Conservation (phyloP, 2,113 vertebrate genomes). For the Piaya cayana region DNA sequence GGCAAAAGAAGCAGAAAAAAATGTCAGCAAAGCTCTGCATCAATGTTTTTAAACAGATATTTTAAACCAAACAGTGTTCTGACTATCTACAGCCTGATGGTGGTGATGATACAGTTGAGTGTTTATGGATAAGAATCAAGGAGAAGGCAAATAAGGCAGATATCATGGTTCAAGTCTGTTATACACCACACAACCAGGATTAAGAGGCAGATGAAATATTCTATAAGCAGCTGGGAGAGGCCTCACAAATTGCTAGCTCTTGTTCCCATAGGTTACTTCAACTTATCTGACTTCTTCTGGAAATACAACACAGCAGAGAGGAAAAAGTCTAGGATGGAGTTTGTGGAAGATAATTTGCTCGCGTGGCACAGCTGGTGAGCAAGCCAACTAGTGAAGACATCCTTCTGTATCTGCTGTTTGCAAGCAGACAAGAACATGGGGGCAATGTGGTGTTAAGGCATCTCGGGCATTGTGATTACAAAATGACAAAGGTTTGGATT, state of each 20-base stretch:
- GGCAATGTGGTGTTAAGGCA: neutral
- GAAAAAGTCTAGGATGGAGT: neutral
- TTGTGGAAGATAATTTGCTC: neutral
- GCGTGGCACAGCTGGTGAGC: neutral
- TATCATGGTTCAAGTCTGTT: neutral
- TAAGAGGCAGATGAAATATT: neutral
- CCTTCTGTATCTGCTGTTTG: neutral
- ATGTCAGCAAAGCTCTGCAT: neutral
- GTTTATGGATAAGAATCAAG: neutral
- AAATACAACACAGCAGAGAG: neutral
- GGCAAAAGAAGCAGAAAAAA: neutral
- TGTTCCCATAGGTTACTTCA: neutral
- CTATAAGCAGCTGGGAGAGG: neutral
- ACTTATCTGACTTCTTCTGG: neutral
- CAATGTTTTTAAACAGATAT: neutral
- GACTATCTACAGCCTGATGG: neutral
- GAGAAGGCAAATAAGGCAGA: neutral
- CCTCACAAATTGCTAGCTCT: neutral
- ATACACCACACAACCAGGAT: neutral
- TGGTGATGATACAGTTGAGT: neutral
- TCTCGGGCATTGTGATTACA: neutral
- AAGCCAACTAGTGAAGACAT: no score
- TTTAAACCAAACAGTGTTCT: neutral
- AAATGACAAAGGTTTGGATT: neutral
- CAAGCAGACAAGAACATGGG: neutral